Base-by-base conservation (phyloP, 2,888 invertebrate genomes). In the Patella pellucida region DNA sequence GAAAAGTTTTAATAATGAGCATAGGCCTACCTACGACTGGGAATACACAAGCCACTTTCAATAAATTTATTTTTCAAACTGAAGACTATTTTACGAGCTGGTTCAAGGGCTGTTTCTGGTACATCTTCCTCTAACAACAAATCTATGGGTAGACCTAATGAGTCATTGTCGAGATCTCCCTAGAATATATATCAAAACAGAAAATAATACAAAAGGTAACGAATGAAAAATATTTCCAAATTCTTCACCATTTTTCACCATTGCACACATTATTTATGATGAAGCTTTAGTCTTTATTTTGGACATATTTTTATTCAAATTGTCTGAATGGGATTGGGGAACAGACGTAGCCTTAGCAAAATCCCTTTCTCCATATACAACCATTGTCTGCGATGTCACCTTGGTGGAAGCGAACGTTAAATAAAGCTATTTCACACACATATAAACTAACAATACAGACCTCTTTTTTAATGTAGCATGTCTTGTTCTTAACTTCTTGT, bases 61-160 rank as follows among this genome's bases (percentile, higher is more conserved):
- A 95, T 92, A 23, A 96, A 92, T 79, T 92, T 91, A 69, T 93
- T 92, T 86, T 95, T 95, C 1, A 96, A 91, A 70, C 94, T 95
- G 31, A 93, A 92, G 91, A 94, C 94, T 79, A 94, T 93, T 0
- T 93, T 92, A 68, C 87, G 91, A 71, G 93, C 92, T 0, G 95
- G 95, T 54, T 94, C 93, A 54, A 93, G 93, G 19, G 93, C 92
- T 72, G 92, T 93, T 87, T 93, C 92, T 84, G 92, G 92, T 72
- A 92, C 93, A 19, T 91, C 92, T 86, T 93, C 92, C 83, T 93
- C 93, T 69, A 93, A 93, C 93, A 94, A 94, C 73, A 96, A 90
- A 72, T 94, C 93, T 0, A 95, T 92, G 0, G 92, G 92, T 71
- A 93, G 84, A 0, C 90, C 90, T 1, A 92, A 92, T 0, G 93